A percentile compares a stretch with the other conserved stretches of the same genome.
Evolutionary conservation across 1,140 invertebrate species (phyloP).

Genomic region (Drosophila ficusphila): DNA sequence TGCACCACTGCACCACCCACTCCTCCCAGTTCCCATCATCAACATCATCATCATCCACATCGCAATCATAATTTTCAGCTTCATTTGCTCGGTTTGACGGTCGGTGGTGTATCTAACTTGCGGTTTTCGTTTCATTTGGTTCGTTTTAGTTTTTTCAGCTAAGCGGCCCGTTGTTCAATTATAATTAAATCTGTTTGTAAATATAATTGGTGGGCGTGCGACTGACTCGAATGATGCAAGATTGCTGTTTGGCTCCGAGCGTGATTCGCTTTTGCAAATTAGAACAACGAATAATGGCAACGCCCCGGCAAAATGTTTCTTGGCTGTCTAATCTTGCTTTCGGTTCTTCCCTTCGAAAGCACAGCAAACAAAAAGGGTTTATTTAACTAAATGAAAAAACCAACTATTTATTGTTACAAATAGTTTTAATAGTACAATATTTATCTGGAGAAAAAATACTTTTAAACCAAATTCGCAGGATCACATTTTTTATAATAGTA

Average conservation of each 20-base stretch:
- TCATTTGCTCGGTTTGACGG: slow-evolving; percentile 69
- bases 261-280: slow-evolving; percentile 64
- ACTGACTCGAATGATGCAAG: slow-evolving; percentile 57
- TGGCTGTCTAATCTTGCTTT: background rate
- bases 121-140: slow-evolving; percentile 42
- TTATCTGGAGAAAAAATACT: too few relatives aligned
- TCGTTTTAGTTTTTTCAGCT: slow-evolving; percentile 24
- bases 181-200: slow-evolving; percentile 80
- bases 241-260: slow-evolving; percentile 28
- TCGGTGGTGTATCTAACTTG: slow-evolving; percentile 26
- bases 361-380: background rate
- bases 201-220: slow-evolving; percentile 76
- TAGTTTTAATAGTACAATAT: too few relatives aligned
- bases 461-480: too few relatives aligned
- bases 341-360: slow-evolving; percentile 3
- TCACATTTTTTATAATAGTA: too few relatives aligned
- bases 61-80: slow-evolving; percentile 59
- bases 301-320: slow-evolving; percentile 33
- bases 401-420: too few relatives aligned
- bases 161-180: slow-evolving; percentile 47
- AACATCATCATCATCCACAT: too few relatives aligned
- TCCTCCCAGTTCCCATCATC: slow-evolving; percentile 1
- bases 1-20: background rate
- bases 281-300: slow-evolving; percentile 61
- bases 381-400: background rate